A percentile compares a stretch with the other conserved stretches of the same genome.
Evolutionary conservation across 2,113 vertebrate genomes (phyloP).

Genomic region (Nothobranchius kuhntae): DNA sequence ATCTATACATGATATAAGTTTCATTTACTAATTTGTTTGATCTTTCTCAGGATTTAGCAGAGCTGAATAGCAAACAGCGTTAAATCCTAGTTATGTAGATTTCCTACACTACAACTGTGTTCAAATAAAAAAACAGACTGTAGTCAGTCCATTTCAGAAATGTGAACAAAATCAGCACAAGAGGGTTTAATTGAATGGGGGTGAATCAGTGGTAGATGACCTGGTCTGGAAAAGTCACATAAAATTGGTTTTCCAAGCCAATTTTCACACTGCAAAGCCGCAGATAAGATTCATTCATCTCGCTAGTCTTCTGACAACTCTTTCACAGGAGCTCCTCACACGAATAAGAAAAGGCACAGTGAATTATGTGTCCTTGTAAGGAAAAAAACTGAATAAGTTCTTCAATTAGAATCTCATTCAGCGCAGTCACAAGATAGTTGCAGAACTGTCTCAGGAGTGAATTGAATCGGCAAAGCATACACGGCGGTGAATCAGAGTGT

Average conservation of each 20-base stretch:
- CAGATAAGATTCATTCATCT: constrained; percentile 18
- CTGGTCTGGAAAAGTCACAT: constrained; percentile 10
- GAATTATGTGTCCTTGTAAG: constrained; percentile 39
- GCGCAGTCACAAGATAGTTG: constrained; percentile 10
- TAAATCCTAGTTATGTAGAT: too few species aligned
- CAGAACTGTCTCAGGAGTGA: constrained; percentile 25
- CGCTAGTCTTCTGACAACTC: constrained; percentile 18
- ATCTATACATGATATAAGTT: too few species aligned
- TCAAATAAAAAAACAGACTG: too few species aligned
- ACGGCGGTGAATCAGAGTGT: constrained; percentile 20
- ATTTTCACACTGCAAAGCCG: constrained; percentile 23
- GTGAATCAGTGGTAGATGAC: constrained; percentile 18
- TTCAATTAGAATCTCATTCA: constrained; percentile 32
- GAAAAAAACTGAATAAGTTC: constrained; percentile 6
- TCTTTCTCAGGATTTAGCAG: too few species aligned
- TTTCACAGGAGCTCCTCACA: constrained; percentile 30
- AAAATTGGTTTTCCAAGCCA: constrained; percentile 25
- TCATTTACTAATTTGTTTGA: too few species aligned
- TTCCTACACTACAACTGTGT: too few species aligned
- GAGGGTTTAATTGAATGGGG: constrained; percentile 4
- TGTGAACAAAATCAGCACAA: constrained; percentile 12
- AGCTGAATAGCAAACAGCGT: too few species aligned
- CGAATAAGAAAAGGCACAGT: constrained; percentile 33
- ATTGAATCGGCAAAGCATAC: constrained; percentile 34
- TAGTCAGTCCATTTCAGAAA: not conserved